These are phyloP conservation scores for Platycercus adscitus DNA, from an alignment of 2,113 vertebrate species.

Conservation along the genomic window DNA sequence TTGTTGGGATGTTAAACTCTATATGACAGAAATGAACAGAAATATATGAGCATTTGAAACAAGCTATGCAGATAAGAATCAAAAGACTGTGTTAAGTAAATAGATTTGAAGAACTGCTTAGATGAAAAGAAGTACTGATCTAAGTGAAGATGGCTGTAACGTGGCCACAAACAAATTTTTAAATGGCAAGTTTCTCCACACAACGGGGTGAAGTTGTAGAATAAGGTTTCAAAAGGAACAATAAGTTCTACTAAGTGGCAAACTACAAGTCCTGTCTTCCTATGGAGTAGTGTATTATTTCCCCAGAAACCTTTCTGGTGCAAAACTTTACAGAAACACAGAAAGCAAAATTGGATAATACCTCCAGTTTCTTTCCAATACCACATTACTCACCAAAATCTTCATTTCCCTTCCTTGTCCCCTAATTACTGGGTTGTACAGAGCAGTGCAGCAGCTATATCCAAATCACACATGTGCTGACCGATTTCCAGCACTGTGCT, in stretches of 20 bases:
- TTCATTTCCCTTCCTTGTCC: not conserved
- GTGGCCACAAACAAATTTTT: not conserved
- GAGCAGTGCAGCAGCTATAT: not conserved
- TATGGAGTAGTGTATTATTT: not conserved
- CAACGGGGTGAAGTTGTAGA: not conserved
- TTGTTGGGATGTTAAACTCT: not conserved
- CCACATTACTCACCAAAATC: not conserved
- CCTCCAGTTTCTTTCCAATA: not conserved
- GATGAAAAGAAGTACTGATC: not conserved
- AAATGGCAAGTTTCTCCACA: not conserved
- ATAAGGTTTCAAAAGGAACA: not conserved
- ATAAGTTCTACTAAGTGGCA: not conserved
- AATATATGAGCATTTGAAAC: not conserved
- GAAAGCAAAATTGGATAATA: not conserved
- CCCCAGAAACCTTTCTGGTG: not conserved
- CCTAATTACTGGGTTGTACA: not conserved
- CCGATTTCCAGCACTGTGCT: not conserved
- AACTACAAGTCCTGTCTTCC: not conserved
- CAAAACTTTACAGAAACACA: not conserved
- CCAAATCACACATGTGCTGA: not conserved
- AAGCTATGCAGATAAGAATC: not conserved
- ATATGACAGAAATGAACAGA: not conserved
- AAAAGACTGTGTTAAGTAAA: not conserved
- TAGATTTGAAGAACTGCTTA: not conserved
- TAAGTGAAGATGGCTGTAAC: not conserved